Conservation (phyloP, 2,888 invertebrate genomes). For the Philereme vetulata region DNA sequence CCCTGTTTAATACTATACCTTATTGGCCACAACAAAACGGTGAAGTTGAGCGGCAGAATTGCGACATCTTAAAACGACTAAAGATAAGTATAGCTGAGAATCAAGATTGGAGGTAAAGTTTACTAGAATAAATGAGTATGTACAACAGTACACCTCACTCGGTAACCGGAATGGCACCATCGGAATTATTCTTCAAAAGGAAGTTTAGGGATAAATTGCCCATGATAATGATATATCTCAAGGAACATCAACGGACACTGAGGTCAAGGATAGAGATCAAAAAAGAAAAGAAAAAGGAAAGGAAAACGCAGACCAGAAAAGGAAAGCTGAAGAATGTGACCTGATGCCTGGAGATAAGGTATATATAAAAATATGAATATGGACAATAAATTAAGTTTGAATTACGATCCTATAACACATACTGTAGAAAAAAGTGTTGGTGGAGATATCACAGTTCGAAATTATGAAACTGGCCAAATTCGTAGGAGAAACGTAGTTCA, state of each 20-base stretch:
- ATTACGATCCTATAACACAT: neutral
- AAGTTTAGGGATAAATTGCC: conserved; percentile 1
- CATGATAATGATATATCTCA: too few relatives aligned
- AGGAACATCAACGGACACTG: neutral
- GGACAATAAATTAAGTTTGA: neutral
- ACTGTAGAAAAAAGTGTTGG: neutral
- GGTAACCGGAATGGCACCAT: conserved; percentile 2
- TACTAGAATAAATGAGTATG: conserved; percentile 3
- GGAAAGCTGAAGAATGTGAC: neutral
- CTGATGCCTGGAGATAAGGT: conserved; percentile 1
- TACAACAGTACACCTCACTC: neutral
- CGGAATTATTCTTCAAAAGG: conserved; percentile 4
- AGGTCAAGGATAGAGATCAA: neutral
- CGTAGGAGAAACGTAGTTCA: neutral
- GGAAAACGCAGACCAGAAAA: conserved; percentile 4
- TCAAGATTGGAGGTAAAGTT: neutral
- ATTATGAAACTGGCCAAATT: neutral
- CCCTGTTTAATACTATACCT: conserved; percentile 33
- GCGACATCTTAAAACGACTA: conserved; percentile 9
- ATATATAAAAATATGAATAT: neutral
- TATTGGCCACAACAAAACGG: conserved; percentile 15
- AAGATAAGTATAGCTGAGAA: conserved; percentile 7
- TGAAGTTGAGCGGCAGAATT: conserved; percentile 13
- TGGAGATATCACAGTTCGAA: neutral
- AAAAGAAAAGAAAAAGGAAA: neutral